A percentile compares a stretch with the other conserved stretches of the same genome.
These are phyloP conservation scores for Standfussiana lucernea DNA, from an alignment of 2,888 invertebrate genomes.

Conservation along the genomic window DNA sequence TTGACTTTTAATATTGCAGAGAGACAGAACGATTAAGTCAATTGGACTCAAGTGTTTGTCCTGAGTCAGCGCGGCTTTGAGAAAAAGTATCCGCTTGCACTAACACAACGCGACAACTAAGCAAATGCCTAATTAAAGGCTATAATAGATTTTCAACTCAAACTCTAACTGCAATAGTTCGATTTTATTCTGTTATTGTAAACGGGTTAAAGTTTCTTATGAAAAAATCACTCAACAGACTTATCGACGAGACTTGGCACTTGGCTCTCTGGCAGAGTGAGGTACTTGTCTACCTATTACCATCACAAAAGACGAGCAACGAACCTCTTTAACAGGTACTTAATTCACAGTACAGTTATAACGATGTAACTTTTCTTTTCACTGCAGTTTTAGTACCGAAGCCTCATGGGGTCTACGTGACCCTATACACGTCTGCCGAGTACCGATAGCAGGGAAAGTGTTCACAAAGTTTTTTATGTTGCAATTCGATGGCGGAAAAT, in stretches of 20 bases:
- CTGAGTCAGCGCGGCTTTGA: too few relatives aligned
- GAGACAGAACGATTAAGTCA: background rate
- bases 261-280: background rate
- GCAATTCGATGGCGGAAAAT: conserved; percentile 22
- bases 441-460: conserved; percentile 68
- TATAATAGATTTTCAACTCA: too few relatives aligned
- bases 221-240: background rate
- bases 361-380: conserved; percentile 46
- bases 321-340: conserved; percentile 11
- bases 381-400: conserved; percentile 37
- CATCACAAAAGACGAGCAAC: conserved; percentile 26
- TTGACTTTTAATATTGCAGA: background rate
- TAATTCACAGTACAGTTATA: conserved; percentile 44
- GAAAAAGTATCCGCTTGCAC: too few relatives aligned
- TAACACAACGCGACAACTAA: too few relatives aligned
- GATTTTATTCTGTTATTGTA: background rate
- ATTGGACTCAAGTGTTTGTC: background rate
- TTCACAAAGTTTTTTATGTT: conserved; percentile 22
- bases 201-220: too few relatives aligned
- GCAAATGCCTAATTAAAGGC: background rate
- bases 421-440: conserved; percentile 72
- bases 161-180: too few relatives aligned
- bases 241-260: background rate
- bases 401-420: conserved; percentile 75
- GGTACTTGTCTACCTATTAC: background rate